Percentiles rank a stretch among this genome's conserved stretches.
Conservation (phyloP, 2,113 vertebrate species). For the Xenus cinereus region DNA sequence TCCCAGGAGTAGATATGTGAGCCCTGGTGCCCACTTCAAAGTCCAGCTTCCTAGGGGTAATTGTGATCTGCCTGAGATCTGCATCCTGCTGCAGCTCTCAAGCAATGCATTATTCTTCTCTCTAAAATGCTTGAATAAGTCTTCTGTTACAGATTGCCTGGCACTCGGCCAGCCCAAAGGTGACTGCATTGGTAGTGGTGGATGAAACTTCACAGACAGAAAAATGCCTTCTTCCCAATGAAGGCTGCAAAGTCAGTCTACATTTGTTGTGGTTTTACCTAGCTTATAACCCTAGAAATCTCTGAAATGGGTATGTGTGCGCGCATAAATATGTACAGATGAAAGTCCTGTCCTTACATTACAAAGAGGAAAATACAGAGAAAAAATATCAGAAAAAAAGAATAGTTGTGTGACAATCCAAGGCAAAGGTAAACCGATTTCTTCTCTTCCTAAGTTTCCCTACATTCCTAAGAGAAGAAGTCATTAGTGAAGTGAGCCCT, state of each 20-base stretch:
- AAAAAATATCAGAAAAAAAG: neutral
- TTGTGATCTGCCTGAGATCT: neutral
- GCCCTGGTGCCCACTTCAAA: neutral
- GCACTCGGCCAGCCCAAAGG: neutral
- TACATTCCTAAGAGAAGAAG: neutral
- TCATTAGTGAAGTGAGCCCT: neutral
- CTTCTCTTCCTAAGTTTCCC: neutral
- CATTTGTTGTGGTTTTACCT: neutral
- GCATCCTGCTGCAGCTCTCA: conserved; percentile 18
- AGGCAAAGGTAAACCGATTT: neutral
- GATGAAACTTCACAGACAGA: neutral
- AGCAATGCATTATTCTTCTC: neutral
- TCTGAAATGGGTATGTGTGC: neutral
- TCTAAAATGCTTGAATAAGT: neutral
- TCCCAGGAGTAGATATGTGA: neutral
- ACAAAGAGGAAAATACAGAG: neutral
- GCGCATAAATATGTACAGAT: neutral
- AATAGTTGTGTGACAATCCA: neutral
- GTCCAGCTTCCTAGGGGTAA: neutral
- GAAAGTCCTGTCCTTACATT: neutral
- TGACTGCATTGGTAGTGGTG: neutral
- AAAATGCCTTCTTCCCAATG: neutral
- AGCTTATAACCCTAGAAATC: neutral
- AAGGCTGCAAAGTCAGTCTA: neutral
- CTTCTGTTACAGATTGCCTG: neutral